Base-by-base conservation (phyloP, 2,797 vertebrate species). In the Acipenser oxyrinchus region DNA sequence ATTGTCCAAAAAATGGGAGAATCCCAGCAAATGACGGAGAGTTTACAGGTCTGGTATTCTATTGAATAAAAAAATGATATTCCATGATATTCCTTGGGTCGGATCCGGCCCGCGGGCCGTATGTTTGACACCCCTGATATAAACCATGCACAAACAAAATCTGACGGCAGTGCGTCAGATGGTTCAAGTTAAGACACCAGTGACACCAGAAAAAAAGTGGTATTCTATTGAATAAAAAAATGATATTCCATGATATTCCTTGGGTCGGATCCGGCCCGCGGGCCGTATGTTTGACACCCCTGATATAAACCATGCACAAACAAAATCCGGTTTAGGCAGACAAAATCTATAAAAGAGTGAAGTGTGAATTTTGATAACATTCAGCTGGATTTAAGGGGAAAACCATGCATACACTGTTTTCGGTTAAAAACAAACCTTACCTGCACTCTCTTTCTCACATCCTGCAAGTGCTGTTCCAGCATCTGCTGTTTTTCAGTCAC, bases 401-500 rank as follows among this genome's bases (percentile, higher is more conserved):
- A 4, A 59, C 23, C 23, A 52, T 23, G 15, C 57, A 51, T 6
- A 15, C 9, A 10, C 7, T 12, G 7, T 23, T n/a, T 13, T 53
- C 53, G 6, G 59, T 48, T 6, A 8, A 13, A 37, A 60, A 18
- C 10, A 6, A 7, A 7, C 72, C 82, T 8, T 68, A 97, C 97
- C 94, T 99, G 97, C 11, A 99, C 97, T 2, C 95, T 90, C 83
- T 99, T 99, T 78, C 96, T 90, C 76, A 99, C 96, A 65, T 99
- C 97, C 84, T 98, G 95, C 10, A 99, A 90, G 72, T 97, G 95
- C 82, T 99, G 96, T 76, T 99, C 97, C 78, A 99, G 81, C 78
- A 98, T 97, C 80, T 98, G 95, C 79, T 99, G 97, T 76, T 99
- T 99, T 80, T 99, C 97, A 0, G 97, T 99, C 77, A 97, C 95